These are phyloP conservation scores for Holothuria scabra DNA, from an alignment of 53 echinoderm and acorn worm species.

Conservation along the genomic window DNA sequence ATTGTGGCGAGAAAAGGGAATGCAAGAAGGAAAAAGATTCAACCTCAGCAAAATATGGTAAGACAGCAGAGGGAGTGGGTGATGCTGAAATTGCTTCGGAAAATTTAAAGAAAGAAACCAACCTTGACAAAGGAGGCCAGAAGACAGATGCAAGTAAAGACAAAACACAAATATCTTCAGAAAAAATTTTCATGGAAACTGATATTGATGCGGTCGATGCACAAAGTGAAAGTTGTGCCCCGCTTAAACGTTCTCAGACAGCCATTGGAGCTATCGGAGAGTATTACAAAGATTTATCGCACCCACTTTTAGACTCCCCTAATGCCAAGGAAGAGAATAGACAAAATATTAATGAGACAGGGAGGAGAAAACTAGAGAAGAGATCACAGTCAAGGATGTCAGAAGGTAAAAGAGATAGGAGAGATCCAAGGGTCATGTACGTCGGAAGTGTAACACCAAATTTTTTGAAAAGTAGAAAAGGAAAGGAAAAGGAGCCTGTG, in stretches of 20 bases:
- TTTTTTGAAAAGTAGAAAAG: constrained; percentile 17
- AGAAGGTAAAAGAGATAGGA: not conserved
- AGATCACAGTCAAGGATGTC: constrained; percentile 18
- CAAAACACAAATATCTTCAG: not conserved
- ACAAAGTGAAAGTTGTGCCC: no score
- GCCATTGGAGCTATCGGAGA: constrained; percentile 22
- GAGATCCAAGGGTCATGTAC: constrained; percentile 19
- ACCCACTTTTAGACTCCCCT: not conserved
- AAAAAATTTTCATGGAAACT: constrained; percentile 3
- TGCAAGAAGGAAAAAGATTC: not conserved
- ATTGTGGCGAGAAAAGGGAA: not conserved
- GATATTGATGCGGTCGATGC: not conserved
- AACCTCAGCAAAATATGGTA: no score
- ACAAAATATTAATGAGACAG: not conserved
- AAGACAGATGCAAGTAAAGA: not conserved
- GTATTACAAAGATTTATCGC: not conserved
- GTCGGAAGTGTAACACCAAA: constrained; percentile 51
- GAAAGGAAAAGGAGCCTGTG: constrained; percentile 14
- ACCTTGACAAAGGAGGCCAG: not conserved
- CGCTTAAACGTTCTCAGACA: constrained; percentile 11
- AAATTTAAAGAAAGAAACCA: no score
- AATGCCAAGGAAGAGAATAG: not conserved
- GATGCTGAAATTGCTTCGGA: not conserved
- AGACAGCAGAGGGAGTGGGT: not conserved
- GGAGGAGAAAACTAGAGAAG: not conserved